Conservation (phyloP, 30 jellyfish, hydroid and myxozoan genomes). For the Turritopsis rubra region DNA sequence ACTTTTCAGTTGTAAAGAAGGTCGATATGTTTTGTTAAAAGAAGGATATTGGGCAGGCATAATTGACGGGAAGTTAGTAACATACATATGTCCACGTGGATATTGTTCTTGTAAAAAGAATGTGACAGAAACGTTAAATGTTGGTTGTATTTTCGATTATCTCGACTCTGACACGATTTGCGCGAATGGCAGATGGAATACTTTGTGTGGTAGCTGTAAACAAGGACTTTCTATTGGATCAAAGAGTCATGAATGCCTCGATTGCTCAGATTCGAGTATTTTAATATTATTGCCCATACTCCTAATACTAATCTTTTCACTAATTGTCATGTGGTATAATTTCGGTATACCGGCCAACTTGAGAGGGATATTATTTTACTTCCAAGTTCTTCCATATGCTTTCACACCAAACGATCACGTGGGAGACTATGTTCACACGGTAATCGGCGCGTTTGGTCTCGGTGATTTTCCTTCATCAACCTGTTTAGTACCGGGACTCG, state of each 20-base stretch:
- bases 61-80: neutral
- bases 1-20: neutral
- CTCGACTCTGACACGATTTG: neutral
- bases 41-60: constrained; percentile 16
- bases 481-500: neutral
- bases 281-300: neutral
- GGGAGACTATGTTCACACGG: neutral
- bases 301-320: neutral
- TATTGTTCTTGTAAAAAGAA: constrained; percentile 1
- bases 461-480: neutral
- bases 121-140: neutral
- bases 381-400: neutral
- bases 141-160: neutral
- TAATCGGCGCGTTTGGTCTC: neutral
- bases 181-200: neutral
- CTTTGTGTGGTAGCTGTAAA: neutral
- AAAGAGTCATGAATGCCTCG: neutral
- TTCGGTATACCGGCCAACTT: constrained; percentile 2
- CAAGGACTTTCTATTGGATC: neutral
- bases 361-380: neutral
- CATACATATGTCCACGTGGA: constrained; percentile 6
- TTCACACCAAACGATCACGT: neutral
- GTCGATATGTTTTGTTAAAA: neutral
- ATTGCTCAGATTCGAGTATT: neutral
- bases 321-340: neutral